Percentiles rank a stretch among this genome's conserved stretches.
Conservation (phyloP, 2,113 vertebrate species). For the Austrofundulus limnaeus region DNA sequence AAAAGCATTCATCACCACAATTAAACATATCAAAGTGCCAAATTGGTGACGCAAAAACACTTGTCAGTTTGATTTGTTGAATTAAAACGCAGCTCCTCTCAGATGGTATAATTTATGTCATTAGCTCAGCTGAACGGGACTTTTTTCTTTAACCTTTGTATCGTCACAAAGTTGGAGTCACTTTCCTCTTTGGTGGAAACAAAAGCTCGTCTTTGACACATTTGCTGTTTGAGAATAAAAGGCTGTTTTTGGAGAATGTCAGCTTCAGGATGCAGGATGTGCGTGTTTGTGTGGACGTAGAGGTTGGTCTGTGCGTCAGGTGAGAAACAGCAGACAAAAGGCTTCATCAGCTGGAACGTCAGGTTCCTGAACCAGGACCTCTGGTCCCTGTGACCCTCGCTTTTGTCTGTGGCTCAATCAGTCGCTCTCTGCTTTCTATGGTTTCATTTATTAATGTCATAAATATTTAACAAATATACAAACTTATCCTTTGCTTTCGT, state of each 20-base stretch:
- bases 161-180: slow-evolving; percentile 7
- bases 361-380: neutral
- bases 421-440: neutral
- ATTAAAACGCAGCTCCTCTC: slow-evolving; percentile 4
- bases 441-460: neutral
- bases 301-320: slow-evolving; percentile 6
- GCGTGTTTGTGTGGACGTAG: neutral
- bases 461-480: neutral
- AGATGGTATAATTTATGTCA: slow-evolving; percentile 47
- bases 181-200: slow-evolving; percentile 28
- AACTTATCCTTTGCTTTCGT: neutral
- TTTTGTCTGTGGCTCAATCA: neutral
- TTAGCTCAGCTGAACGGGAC: neutral
- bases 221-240: slow-evolving; percentile 38
- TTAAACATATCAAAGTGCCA: neutral
- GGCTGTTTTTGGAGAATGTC: slow-evolving; percentile 46
- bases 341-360: neutral
- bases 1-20: neutral
- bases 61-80: slow-evolving; percentile 3
- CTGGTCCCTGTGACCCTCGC: slow-evolving; percentile 3
- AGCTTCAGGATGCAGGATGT: slow-evolving; percentile 9
- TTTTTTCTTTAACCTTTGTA: slow-evolving; percentile 12
- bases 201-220: slow-evolving; percentile 49
- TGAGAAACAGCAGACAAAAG: slow-evolving; percentile 53
- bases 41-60: neutral